Conservation (phyloP, 2,797 vertebrate genomes). For the Crenichthys baileyi region DNA sequence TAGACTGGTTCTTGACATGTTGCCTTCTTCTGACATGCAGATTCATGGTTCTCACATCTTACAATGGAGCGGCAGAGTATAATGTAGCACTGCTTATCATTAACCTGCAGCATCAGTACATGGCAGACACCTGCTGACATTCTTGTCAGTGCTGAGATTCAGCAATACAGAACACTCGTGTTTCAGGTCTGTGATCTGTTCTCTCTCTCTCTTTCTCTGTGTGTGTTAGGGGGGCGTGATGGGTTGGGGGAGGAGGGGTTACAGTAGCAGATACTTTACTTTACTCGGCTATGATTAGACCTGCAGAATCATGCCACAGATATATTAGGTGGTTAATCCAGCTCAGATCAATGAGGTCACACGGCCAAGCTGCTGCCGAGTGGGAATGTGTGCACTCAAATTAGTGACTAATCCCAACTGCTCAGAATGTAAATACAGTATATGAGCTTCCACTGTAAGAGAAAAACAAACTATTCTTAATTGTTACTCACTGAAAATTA, state of each 20-base stretch:
- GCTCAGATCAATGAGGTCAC: constrained; percentile 33
- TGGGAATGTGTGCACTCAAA: not conserved
- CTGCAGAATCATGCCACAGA: constrained; percentile 43
- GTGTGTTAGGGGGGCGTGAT: not conserved
- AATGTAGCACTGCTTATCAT: constrained; percentile 19
- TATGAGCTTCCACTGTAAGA: not conserved
- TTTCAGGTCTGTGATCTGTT: constrained; percentile 41
- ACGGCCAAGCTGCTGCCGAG: constrained; percentile 22
- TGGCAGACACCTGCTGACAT: constrained; percentile 40
- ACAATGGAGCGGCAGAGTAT: not conserved
- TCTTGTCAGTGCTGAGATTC: constrained; percentile 38
- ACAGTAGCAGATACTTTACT: constrained; percentile 33
- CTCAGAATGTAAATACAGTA: not conserved
- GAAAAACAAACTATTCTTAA: not conserved
- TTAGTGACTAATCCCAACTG: not conserved
- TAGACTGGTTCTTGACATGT: not conserved
- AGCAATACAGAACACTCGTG: constrained; percentile 15
- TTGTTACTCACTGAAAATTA: too few relatives aligned
- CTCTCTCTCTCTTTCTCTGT: not conserved
- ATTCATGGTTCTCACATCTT: not conserved
- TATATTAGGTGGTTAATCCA: constrained; percentile 52
- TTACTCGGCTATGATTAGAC: constrained; percentile 52
- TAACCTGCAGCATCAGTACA: constrained; percentile 32
- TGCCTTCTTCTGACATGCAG: not conserved
- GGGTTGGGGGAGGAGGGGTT: too few relatives aligned